A percentile compares a stretch with the other conserved stretches of the same genome.
Evolutionary conservation across 2,113 vertebrate species (phyloP).

Genomic region (Panurus biarmicus): DNA sequence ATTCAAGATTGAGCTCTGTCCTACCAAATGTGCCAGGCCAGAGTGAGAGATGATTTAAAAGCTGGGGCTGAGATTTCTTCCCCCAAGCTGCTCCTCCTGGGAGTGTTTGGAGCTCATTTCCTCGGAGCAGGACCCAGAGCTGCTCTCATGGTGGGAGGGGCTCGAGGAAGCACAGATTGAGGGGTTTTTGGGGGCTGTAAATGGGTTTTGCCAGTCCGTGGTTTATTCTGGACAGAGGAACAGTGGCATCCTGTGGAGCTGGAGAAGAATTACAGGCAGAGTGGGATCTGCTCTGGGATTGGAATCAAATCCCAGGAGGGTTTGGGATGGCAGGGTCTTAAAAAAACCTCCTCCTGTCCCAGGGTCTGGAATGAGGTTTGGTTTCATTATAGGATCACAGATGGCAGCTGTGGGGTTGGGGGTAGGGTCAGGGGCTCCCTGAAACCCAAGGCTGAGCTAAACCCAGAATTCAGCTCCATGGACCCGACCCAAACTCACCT

Average conservation of each 20-base stretch:
- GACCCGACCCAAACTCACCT: not conserved
- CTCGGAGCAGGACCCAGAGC: not conserved
- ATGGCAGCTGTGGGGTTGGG: not conserved
- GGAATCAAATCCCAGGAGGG: not conserved
- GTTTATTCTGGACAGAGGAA: not conserved
- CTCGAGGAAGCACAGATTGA: not conserved
- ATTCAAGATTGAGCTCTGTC: rapidly evolving
- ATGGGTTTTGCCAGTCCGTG: not conserved
- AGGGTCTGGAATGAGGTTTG: not conserved
- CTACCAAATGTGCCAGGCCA: rapidly evolving
- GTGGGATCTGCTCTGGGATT: not conserved
- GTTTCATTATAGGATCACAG: rapidly evolving
- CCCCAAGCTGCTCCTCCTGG: not conserved
- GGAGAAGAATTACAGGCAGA: not conserved
- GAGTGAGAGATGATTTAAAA: rapidly evolving
- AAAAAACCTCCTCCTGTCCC: not conserved
- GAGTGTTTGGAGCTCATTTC: not conserved
- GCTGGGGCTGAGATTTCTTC: too few species aligned
- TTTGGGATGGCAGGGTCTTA: not conserved
- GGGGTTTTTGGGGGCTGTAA: not conserved
- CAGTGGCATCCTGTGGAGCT: conserved; percentile 33
- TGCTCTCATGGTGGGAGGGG: not conserved
- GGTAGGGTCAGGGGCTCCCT: not conserved
- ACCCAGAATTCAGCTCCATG: not conserved
- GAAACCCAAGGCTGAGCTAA: not conserved